phyloP scores from a whole-genome alignment of 2,888 invertebrate species.

The Chrysotoxum bicinctum region DNA sequence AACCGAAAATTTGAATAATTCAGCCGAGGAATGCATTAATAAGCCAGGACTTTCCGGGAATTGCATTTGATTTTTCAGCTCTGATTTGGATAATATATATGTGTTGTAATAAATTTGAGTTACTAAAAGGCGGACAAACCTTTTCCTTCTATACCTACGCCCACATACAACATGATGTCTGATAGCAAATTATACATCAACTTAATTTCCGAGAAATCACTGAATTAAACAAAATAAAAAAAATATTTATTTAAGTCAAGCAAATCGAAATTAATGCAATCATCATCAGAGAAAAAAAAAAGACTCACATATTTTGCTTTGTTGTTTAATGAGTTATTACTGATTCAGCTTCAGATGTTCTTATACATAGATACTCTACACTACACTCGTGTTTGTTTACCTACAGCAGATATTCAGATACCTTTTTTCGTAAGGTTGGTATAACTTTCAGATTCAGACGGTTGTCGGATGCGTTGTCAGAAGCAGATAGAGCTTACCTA shows the following conservation, averaged over 20 bases:
- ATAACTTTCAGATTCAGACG: constrained; percentile 20
- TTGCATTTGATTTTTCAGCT: constrained; percentile 57
- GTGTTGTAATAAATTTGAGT: constrained; percentile 2
- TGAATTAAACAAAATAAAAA: constrained; percentile 27
- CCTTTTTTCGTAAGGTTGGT: background rate
- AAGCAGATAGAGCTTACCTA: constrained; percentile 26
- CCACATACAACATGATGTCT: constrained; percentile 59
- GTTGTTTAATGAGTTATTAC: constrained; percentile 66
- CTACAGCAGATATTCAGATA: background rate
- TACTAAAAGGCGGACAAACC: constrained; percentile 36
- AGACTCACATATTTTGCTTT: constrained; percentile 44
- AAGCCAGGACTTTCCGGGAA: constrained; percentile 63
- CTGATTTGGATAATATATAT: constrained; percentile 44
- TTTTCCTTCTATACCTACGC: constrained; percentile 22
- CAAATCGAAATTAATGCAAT: constrained; percentile 66
- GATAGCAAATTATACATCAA: constrained; percentile 60
- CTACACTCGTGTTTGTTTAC: constrained; percentile 1
- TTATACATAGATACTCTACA: background rate
- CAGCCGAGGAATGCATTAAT: constrained; percentile 61
- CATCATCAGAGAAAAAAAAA: constrained; percentile 36
- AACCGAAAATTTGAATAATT: constrained; percentile 69
- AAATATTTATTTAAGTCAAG: constrained; percentile 51
- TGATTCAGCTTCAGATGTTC: constrained; percentile 27
- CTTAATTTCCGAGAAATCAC: constrained; percentile 57
- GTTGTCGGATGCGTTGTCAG: constrained; percentile 15